Conservation (phyloP, 2,797 vertebrate species). For the Phataginus tetradactyla region DNA sequence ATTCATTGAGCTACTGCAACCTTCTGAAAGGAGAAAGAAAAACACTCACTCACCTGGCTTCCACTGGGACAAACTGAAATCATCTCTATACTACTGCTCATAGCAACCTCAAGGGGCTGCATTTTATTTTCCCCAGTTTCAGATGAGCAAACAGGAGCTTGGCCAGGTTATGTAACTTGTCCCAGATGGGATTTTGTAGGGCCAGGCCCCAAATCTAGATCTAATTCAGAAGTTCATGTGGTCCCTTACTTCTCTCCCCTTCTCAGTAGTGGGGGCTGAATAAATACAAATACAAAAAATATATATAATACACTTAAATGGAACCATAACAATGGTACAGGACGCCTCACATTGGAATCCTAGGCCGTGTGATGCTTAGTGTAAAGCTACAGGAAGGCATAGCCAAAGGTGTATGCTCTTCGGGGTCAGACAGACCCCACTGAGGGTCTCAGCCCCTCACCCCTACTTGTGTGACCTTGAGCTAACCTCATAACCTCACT, state of each 20-base stretch:
- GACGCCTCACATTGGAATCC: neutral
- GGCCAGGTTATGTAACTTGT: neutral
- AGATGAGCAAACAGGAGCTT: neutral
- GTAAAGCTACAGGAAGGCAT: neutral
- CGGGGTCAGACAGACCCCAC: neutral
- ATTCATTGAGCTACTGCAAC: neutral
- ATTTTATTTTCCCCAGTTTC: neutral
- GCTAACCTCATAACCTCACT: no score
- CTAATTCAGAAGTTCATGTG: neutral
- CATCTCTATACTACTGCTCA: neutral
- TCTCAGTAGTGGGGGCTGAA: neutral
- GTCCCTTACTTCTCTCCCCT: neutral
- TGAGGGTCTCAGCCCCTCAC: neutral
- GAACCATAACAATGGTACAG: neutral
- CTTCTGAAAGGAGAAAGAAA: neutral
- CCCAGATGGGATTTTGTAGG: neutral
- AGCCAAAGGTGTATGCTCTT: neutral
- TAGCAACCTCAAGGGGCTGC: neutral
- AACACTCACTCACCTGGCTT: rapidly evolving
- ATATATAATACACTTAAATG: neutral
- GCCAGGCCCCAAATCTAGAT: neutral
- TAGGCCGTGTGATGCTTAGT: neutral
- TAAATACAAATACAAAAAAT: neutral
- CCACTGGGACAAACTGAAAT: neutral
- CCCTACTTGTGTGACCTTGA: neutral